Conservation (phyloP, 2,797 vertebrate genomes). For the Spizella passerina region DNA sequence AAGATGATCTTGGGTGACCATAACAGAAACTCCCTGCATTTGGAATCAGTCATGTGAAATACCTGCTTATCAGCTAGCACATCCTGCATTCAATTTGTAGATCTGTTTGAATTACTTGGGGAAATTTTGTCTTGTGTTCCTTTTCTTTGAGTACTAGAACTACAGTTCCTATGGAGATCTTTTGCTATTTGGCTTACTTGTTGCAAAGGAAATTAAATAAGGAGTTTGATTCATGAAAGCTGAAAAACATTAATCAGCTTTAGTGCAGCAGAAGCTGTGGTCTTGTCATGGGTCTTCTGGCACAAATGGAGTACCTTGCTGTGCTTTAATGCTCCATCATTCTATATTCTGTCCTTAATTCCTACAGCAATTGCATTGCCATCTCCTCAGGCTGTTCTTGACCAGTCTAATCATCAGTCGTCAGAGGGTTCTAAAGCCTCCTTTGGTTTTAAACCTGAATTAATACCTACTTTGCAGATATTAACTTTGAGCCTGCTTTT, state of each 20-base stretch:
- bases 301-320: background rate
- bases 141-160: slow-evolving; percentile 25
- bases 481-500: background rate
- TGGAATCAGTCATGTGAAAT: background rate
- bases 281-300: slow-evolving; percentile 57
- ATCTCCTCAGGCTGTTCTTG: background rate
- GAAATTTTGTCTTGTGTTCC: background rate
- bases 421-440: background rate
- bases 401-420: background rate
- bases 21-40: background rate
- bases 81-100: background rate
- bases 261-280: slow-evolving; percentile 51
- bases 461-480: background rate
- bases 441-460: background rate
- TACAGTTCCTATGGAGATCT: slow-evolving; percentile 47
- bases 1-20: background rate
- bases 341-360: background rate
- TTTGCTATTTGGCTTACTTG: slow-evolving; percentile 14
- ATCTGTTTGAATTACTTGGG: background rate
- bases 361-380: background rate
- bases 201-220: slow-evolving; percentile 65
- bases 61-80: background rate
- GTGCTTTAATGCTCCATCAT: background rate
- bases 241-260: slow-evolving; percentile 65
- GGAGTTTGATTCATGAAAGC: slow-evolving; percentile 60